Conservation (phyloP, 2,797 vertebrate species). For the Schizopygopsis pylzovi region DNA sequence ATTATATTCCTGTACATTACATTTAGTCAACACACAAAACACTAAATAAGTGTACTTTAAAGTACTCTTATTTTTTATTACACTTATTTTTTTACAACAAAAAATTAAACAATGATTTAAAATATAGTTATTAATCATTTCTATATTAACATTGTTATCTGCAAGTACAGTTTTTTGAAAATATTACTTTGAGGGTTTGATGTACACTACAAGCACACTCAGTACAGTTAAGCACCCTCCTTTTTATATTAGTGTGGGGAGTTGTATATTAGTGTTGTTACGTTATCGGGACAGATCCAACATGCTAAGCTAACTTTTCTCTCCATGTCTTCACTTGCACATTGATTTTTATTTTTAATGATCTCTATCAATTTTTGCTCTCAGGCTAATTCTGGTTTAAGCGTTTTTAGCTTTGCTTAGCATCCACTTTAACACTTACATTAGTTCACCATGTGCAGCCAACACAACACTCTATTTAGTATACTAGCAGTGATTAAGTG, state of each 20-base stretch:
- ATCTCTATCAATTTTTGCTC: too few relatives aligned
- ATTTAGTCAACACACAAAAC: too few relatives aligned
- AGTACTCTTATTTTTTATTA: too few relatives aligned
- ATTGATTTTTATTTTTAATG: background rate
- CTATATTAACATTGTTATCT: too few relatives aligned
- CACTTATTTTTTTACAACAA: too few relatives aligned
- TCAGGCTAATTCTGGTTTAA: background rate
- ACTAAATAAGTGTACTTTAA: too few relatives aligned
- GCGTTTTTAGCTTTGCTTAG: background rate
- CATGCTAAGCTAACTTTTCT: background rate
- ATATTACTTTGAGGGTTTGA: too few relatives aligned
- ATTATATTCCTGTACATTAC: too few relatives aligned
- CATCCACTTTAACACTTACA: background rate
- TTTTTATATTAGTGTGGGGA: background rate
- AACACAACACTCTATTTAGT: background rate
- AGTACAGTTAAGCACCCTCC: background rate
- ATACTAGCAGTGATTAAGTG: slow-evolving; percentile 3
- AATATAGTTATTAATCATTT: too few relatives aligned
- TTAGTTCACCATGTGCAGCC: background rate
- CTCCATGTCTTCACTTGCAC: background rate
- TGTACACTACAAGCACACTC: too few relatives aligned
- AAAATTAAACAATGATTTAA: too few relatives aligned
- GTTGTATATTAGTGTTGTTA: background rate
- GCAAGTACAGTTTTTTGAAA: too few relatives aligned
- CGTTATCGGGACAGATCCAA: background rate